phyloP scores from a whole-genome alignment of 2,888 invertebrate species.

The Drosophila melanocephala region DNA sequence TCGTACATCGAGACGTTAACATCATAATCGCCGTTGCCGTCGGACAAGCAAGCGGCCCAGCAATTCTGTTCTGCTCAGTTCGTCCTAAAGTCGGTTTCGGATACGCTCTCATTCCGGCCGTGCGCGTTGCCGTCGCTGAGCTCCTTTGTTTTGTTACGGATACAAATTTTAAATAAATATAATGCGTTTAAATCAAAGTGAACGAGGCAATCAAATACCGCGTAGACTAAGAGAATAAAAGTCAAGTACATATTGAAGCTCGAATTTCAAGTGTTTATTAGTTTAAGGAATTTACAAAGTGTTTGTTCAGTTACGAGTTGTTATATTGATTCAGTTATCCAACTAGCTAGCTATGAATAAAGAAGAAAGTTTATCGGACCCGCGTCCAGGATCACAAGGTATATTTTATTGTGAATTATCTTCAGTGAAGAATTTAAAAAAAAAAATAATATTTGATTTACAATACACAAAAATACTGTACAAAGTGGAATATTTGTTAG shows the following conservation, averaged over 20 bases:
- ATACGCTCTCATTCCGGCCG: slow-evolving; percentile 20
- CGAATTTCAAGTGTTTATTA: slow-evolving; percentile 16
- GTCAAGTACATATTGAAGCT: neutral
- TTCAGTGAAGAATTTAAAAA: neutral
- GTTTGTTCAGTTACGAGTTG: slow-evolving; percentile 9
- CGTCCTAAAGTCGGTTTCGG: slow-evolving; percentile 19
- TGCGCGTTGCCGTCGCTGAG: slow-evolving; percentile 49
- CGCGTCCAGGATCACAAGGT: slow-evolving; percentile 80
- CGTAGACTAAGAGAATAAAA: neutral
- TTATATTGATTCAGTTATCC: neutral
- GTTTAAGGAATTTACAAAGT: slow-evolving; percentile 6
- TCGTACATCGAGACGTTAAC: slow-evolving; percentile 84
- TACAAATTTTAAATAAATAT: slow-evolving; percentile 4
- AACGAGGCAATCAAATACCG: slow-evolving; percentile 6
- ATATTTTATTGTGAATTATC: slow-evolving; percentile 17
- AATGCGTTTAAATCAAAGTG: slow-evolving; percentile 30
- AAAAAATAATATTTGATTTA: neutral
- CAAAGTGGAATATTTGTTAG: neutral
- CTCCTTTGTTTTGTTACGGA: slow-evolving; percentile 1
- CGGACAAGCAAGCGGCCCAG: slow-evolving; percentile 28
- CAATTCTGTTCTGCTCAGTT: slow-evolving; percentile 33
- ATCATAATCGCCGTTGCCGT: slow-evolving; percentile 77
- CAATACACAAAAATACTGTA: neutral
- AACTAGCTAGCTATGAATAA: slow-evolving; percentile 70
- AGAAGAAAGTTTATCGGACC: slow-evolving; percentile 68